phyloP scores from a whole-genome alignment of 1,140 invertebrate genomes.

The Druon quercuslanigerum region DNA sequence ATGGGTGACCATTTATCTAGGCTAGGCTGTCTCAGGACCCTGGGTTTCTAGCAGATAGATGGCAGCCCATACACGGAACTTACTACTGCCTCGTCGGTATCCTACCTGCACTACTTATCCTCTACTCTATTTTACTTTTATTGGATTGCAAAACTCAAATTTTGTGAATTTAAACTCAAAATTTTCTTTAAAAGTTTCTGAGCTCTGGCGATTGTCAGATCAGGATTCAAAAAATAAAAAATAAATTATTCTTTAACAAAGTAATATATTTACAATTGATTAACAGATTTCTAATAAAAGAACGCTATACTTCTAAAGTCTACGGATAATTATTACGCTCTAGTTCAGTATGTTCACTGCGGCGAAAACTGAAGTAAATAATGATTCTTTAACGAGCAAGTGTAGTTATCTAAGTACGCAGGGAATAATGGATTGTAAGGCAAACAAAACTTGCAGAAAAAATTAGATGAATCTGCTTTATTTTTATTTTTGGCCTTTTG shows the following conservation, averaged over 20 bases:
- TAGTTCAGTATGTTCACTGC: background rate
- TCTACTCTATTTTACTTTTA: constrained; percentile 49
- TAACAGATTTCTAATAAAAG: background rate
- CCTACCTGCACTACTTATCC: constrained; percentile 36
- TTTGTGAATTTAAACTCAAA: background rate
- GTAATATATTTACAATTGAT: background rate
- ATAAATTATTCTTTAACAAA: background rate
- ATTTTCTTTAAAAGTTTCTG: background rate
- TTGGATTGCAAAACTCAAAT: background rate
- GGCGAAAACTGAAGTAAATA: background rate
- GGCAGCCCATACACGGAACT: constrained; percentile 49
- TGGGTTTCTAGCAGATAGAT: constrained; percentile 50
- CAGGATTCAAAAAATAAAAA: no score
- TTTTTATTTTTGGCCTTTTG: no score
- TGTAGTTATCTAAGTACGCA: background rate
- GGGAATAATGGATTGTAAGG: background rate
- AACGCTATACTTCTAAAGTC: background rate
- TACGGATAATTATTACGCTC: background rate
- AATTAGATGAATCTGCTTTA: background rate
- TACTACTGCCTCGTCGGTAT: background rate
- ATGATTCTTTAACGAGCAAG: constrained; percentile 1
- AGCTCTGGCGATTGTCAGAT: no score
- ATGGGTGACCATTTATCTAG: constrained; percentile 25
- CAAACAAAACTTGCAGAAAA: background rate
- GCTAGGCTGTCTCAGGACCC: constrained; percentile 32